Evolutionary conservation across 2,888 invertebrate species (phyloP), one percentile per base, ranked within the genome.

Genomic region (Hydraecia micacea): DNA sequence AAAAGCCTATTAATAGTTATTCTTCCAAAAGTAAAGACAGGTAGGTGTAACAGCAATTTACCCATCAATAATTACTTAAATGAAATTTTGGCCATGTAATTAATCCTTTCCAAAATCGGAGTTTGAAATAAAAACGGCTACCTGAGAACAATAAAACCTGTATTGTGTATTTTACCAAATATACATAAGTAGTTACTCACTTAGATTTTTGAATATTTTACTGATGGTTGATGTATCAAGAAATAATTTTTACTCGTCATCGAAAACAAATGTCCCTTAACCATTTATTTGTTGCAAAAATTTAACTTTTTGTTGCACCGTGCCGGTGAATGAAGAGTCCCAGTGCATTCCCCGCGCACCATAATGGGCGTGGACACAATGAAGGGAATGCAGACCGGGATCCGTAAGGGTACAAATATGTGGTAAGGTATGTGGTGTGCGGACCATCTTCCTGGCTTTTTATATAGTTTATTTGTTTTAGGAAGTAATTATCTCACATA

Each of bases 351-450:
- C 91, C 84, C 80, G 72, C 91, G 83, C 84, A 90, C 91, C 92
- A 86, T 89, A 89, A 90, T 72, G 90, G 90, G 90, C 90, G 91
- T 89, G 91, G 88, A 92, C 88, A 93, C 92, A 94, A 94, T 93
- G 92, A 90, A 88, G 91, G 91, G 93, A 93, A 93, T 92, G 92
- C 89, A 83, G 90, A 82, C 85, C 79, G 88, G 91, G 91, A 89
- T 91, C 90, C 87, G 90, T 91, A 91, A 91, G 91, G 88, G 86
- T 80, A 83, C 85, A 89, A 92, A 94, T 95, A 96, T 96, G 95
- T 91, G 83, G 94, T 93, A 87, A 90, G 94, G 94, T 94, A 95
- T 94, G 91, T 88, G 86, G 95, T 94, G 91, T 88, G 86, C 89
- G 80, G 75, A 88, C 85, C 85, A 87, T 92, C 93, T 93, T 93